Base-by-base conservation (phyloP, 1,140 invertebrate genomes). In the Teleopsis dalmanni region DNA sequence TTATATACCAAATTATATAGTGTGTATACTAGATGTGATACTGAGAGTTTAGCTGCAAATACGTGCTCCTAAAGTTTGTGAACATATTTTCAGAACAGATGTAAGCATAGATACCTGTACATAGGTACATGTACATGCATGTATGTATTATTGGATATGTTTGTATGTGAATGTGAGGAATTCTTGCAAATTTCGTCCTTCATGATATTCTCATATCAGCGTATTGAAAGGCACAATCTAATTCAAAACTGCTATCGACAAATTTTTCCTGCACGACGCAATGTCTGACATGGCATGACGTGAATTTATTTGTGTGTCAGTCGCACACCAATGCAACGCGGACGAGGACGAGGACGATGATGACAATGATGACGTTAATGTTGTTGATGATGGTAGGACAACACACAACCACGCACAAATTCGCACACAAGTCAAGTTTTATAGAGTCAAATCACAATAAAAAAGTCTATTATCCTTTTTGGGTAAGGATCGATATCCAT, bases 381-480 rank as follows among this genome's bases (percentile, higher is more conserved):
- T n/a, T n/a, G n/a, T n/a, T n/a, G n/a, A n/a, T n/a, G n/a, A n/a
- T n/a, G n/a, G n/a, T n/a, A n/a, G n/a, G n/a, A 47, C 25, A 19
- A 19, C 26, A 21, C 29, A 19, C 29, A 18, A 18, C 26, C 41
- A 33, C 19, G 8, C 23, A 41, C 19, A 33, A 13, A 51, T 47
- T 46, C 48, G 43, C 50, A 48, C 43, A 37, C 36, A 44, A 66
- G 64, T 67, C 66, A 63, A 67, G 63, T 67, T 67, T 67, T 67
- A 67, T 67, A 66, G 64, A 67, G 63, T 67, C 64, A 63, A 67
- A 67, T 62, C 64, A 67, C 63, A 66, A 67, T 67, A 64, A 45
- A 41, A 59, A 59, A 67, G 63, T 67, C 64, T 67, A 67, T 67
- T 67, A 67, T 67, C 63, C 64, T 66, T 67, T 45, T 47, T 34